A percentile compares a stretch with the other conserved stretches of the same genome.
phyloP scores from a whole-genome alignment of 2,797 vertebrate genomes.

The Typhlichthys subterraneus region DNA sequence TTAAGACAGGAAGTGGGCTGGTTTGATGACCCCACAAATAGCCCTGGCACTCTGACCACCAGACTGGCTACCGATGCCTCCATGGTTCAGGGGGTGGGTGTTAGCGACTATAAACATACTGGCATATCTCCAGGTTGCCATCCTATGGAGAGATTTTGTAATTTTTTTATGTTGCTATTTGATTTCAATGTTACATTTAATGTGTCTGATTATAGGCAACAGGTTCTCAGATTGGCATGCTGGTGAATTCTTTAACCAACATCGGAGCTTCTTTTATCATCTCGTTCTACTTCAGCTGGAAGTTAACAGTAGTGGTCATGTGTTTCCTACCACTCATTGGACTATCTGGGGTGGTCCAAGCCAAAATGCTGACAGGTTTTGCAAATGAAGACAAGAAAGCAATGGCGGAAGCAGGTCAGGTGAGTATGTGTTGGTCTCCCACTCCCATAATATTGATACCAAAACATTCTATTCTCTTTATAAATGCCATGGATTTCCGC shows the following conservation, averaged over 20 bases:
- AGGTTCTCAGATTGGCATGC: slow-evolving; percentile 83
- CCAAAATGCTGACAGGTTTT: slow-evolving; percentile 82
- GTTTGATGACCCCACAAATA: slow-evolving; percentile 80
- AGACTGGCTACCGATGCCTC: slow-evolving; percentile 82
- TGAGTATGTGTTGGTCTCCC: slow-evolving; percentile 31
- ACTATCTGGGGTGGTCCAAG: slow-evolving; percentile 76
- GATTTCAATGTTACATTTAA: neutral
- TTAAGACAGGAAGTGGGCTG: slow-evolving; percentile 79
- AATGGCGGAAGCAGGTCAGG: slow-evolving; percentile 78
- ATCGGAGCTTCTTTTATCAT: slow-evolving; percentile 80
- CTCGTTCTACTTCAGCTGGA: slow-evolving; percentile 85
- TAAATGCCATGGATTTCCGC: neutral
- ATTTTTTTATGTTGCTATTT: neutral
- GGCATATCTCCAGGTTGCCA: neutral
- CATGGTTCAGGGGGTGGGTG: slow-evolving; percentile 80
- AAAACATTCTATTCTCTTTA: neutral
- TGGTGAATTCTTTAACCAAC: slow-evolving; percentile 78
- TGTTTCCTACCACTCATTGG: slow-evolving; percentile 81
- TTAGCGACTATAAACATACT: neutral
- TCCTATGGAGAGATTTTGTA: neutral
- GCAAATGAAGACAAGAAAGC: slow-evolving; percentile 78
- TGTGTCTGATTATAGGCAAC: slow-evolving; percentile 69
- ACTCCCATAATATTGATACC: neutral
- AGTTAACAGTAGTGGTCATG: slow-evolving; percentile 76
- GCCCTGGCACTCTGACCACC: slow-evolving; percentile 80